These are phyloP conservation scores for Cyrtorhinus lividipennis DNA, from an alignment of 1,140 invertebrate species.

Conservation along the genomic window DNA sequence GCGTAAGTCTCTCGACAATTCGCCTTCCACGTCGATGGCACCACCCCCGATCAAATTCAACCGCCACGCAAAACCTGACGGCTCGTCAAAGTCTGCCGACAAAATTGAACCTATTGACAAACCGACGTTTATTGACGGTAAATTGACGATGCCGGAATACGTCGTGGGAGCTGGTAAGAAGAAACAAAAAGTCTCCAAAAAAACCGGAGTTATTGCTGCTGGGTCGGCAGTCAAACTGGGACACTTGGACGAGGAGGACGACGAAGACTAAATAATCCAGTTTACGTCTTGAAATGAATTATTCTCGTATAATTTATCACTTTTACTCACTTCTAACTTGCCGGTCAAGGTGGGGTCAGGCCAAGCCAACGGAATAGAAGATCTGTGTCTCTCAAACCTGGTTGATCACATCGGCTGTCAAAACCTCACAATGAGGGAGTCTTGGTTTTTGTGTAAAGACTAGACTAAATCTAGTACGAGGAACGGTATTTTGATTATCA, in stretches of 20 bases:
- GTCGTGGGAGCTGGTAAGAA: constrained; percentile 43
- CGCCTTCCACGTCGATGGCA: constrained; percentile 15
- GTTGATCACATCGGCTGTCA: too few relatives aligned
- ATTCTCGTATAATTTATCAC: constrained; percentile 6
- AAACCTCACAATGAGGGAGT: too few relatives aligned
- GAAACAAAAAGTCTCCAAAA: constrained; percentile 25
- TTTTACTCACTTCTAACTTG: too few relatives aligned
- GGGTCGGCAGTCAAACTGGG: constrained; percentile 37
- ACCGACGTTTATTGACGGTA: constrained; percentile 43
- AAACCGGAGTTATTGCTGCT: constrained; percentile 31
- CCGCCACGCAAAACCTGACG: constrained; percentile 4
- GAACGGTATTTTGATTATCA: too few relatives aligned
- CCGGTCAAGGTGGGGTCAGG: too few relatives aligned
- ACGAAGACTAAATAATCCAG: constrained; percentile 20
- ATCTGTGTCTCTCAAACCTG: too few relatives aligned
- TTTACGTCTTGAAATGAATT: too few relatives aligned
- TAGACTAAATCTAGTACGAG: too few relatives aligned
- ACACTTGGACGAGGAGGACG: constrained; percentile 43
- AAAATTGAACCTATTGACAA: constrained; percentile 36
- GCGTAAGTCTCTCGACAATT: constrained; percentile 31
- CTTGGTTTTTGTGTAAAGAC: too few relatives aligned
- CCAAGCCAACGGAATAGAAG: too few relatives aligned
- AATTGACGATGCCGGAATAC: constrained; percentile 61
- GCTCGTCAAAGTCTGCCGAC: constrained; percentile 27
- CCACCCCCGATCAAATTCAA: constrained; percentile 17